Percentiles rank a stretch among this genome's conserved stretches.
Evolutionary conservation across 2,797 vertebrate genomes (phyloP).

Genomic region (Zalophus californianus): DNA sequence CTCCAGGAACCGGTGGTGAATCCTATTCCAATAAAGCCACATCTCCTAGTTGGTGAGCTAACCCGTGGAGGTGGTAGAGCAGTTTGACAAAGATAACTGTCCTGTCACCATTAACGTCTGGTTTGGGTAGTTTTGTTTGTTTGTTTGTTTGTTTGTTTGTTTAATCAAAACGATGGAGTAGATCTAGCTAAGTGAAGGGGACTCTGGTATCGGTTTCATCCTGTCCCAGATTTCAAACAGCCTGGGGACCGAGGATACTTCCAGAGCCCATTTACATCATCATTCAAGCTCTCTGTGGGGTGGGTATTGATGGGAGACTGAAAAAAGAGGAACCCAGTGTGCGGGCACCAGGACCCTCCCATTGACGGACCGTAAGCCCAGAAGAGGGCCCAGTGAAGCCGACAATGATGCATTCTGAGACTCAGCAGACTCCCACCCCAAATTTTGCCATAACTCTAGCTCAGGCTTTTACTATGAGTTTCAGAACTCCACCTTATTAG

Average conservation of each 20-base stretch:
- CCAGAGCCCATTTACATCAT: rapidly evolving
- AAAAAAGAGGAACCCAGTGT: rapidly evolving
- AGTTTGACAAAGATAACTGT: rapidly evolving
- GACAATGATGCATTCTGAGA: background rate
- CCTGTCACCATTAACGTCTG: rapidly evolving
- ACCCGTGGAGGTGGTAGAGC: rapidly evolving
- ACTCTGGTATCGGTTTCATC: background rate
- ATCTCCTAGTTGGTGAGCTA: background rate
- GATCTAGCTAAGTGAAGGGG: no score
- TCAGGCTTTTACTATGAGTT: rapidly evolving
- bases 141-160: background rate
- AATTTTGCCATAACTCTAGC: background rate
- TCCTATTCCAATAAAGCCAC: background rate
- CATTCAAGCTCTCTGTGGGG: background rate
- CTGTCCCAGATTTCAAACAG: background rate
- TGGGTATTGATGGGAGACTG: background rate
- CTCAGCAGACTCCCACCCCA: background rate
- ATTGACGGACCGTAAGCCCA: rapidly evolving
- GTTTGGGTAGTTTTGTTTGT: no score
- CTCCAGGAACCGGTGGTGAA: rapidly evolving
- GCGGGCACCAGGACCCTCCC: rapidly evolving
- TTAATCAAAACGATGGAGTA: background rate
- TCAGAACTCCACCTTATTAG: background rate
- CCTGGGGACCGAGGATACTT: no score
- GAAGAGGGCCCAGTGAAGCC: rapidly evolving